A percentile compares a stretch with the other conserved stretches of the same genome.
phyloP scores from a whole-genome alignment of 53 echinoderm and acorn worm genomes.

The Echinometra lucunter region DNA sequence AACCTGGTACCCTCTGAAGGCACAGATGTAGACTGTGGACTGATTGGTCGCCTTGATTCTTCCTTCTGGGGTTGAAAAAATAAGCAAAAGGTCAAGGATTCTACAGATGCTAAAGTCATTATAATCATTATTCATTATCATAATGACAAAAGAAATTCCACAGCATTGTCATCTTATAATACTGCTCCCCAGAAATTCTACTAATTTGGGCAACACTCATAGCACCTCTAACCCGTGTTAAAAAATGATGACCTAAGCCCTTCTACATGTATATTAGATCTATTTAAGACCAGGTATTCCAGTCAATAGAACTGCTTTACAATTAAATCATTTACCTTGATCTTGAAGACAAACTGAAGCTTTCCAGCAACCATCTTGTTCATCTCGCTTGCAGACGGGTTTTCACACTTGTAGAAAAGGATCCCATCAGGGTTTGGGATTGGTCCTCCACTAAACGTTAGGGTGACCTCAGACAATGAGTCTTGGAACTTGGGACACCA shows the following conservation, averaged over 20 bases:
- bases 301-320: no score
- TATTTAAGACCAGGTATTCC: no score
- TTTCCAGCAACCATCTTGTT: conserved; percentile 77
- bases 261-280: no score
- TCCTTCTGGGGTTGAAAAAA: conserved; percentile 63
- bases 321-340: conserved; percentile 8
- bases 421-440: conserved; percentile 86
- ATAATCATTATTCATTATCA: no score
- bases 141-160: no score
- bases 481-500: conserved; percentile 85
- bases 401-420: conserved; percentile 77
- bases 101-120: no score
- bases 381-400: conserved; percentile 67
- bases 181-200: no score
- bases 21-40: conserved; percentile 69
- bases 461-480: conserved; percentile 72
- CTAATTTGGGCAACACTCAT: no score
- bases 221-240: no score
- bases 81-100: no score
- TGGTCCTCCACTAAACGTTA: conserved; percentile 85
- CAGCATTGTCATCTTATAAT: no score
- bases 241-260: no score
- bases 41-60: conserved; percentile 63
- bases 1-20: conserved; percentile 56
- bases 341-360: conserved; percentile 82